Evolutionary conservation across 2,797 vertebrate genomes (phyloP), one percentile per base, ranked within the genome.

Genomic region (Hyperoplus immaculatus): DNA sequence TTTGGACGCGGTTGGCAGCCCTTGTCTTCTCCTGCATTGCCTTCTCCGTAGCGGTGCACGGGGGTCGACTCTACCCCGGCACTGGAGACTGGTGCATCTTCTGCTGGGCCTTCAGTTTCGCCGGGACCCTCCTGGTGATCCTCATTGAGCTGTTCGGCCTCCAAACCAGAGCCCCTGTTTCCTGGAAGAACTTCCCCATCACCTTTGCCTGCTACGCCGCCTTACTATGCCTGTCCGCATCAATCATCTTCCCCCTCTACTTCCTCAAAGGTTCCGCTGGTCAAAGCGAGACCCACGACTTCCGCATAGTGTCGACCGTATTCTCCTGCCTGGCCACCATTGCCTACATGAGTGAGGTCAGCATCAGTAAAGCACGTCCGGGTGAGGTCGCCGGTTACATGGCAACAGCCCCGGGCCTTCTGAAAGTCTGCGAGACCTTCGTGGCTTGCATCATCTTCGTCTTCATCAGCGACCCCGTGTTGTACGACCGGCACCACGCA

Each of bases 171-270:
- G 95, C 92, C 7, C 97, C 96, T 0, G 90, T 98, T 43, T 98
- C 97, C 72, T 98, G 97, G 97, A 95, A 95, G 78, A 97, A 97
- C 91, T 97, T 98, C 86, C 97, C 97, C 11, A 97, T 98, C 92
- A 97, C 97, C 8, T 97, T 95, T 0, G 97, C 97, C 75, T 97
- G 96, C 89, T 97, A 97, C 0, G 95, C 97, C 0, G 92, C 95
- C 16, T 94, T 98, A 51, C 94, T 98, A 89, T 97, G 97, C 84
- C 93, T 98, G 15, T 96, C 97, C 0, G 94, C 97, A 78, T 97
- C 97, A 69, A 91, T 98, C 91, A 96, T 98, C 90, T 97, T 97
- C 87, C 97, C 97, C 0, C 89, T 97, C 18, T 96, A 93, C 69
- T 96, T 92, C 81, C 92, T 97, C 77, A 94, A 94, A 41, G 92